Percentiles rank a stretch among this genome's conserved stretches.
Conservation (phyloP, 2,113 vertebrate species). For the Amblyopsis rosae region DNA sequence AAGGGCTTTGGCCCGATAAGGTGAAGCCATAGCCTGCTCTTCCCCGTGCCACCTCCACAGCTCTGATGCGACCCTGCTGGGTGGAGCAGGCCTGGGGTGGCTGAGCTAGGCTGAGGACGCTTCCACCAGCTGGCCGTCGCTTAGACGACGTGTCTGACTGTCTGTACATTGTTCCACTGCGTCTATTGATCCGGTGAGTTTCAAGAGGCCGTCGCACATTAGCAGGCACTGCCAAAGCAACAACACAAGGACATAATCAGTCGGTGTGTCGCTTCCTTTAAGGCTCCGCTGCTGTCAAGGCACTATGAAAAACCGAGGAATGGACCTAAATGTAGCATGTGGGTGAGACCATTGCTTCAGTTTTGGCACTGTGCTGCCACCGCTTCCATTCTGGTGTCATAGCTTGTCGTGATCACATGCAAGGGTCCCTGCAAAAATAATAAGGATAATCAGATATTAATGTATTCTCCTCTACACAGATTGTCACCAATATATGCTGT, state of each 20-base stretch:
- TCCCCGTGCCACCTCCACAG: conserved; percentile 91
- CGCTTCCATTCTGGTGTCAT: conserved; percentile 54
- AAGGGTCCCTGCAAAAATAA: conserved; percentile 51
- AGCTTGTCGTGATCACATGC: conserved; percentile 17
- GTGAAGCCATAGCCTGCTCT: conserved; percentile 94
- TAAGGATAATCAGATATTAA: conserved; percentile 14
- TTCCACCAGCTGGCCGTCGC: conserved; percentile 55
- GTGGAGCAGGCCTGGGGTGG: conserved; percentile 26
- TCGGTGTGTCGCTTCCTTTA: conserved; percentile 12
- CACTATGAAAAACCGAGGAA: conserved; percentile 48
- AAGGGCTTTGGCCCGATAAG: conserved; percentile 91
- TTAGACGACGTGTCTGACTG: conserved; percentile 74
- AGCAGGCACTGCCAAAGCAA: conserved; percentile 5
- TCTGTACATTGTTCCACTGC: conserved; percentile 81
- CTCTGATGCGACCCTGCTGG: conserved; percentile 76
- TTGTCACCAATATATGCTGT: background rate
- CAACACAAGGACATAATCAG: conserved; percentile 11
- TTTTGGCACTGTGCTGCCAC: conserved; percentile 30
- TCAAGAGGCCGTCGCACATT: conserved; percentile 37
- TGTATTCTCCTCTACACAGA: background rate
- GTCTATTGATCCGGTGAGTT: conserved; percentile 34
- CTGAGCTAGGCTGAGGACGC: conserved; percentile 42
- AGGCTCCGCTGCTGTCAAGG: conserved; percentile 31
- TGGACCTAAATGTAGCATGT: conserved; percentile 57
- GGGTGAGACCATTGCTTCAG: conserved; percentile 58